A percentile compares a stretch with the other conserved stretches of the same genome.
These are phyloP conservation scores for Chrysomallon squamiferum DNA, from an alignment of 1,140 invertebrate species.

Conservation along the genomic window DNA sequence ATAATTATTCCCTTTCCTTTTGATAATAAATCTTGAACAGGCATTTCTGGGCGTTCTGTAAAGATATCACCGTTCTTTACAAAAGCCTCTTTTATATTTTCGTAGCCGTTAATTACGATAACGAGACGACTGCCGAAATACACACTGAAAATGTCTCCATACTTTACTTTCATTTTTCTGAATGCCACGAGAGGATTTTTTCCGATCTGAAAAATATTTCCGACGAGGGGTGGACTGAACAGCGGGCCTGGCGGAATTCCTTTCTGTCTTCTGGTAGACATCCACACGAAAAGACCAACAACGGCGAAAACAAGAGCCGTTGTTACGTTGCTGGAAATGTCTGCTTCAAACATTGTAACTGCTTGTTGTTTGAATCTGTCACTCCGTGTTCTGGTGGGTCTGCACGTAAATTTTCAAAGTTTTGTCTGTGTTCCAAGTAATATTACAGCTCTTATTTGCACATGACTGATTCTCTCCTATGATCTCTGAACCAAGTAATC, in stretches of 20 bases:
- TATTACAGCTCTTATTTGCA: too few species aligned
- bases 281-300: not conserved
- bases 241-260: conserved; percentile 15
- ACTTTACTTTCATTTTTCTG: conserved; percentile 10
- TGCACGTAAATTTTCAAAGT: too few species aligned
- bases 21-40: not conserved
- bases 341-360: too few species aligned
- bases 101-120: conserved; percentile 32
- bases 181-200: conserved; percentile 14
- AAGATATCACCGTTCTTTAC: conserved; percentile 32
- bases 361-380: too few species aligned
- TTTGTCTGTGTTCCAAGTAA: too few species aligned
- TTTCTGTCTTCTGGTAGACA: not conserved
- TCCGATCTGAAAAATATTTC: conserved; percentile 18
- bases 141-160: conserved; percentile 37
- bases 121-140: conserved; percentile 23
- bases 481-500: too few species aligned
- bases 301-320: not conserved
- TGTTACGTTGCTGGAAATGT: too few species aligned
- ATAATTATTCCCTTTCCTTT: conserved; percentile 9
- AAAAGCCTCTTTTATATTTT: conserved; percentile 30
- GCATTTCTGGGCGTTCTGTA: conserved; percentile 20
- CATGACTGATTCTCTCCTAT: too few species aligned
- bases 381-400: too few species aligned
- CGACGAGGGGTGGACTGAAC: conserved; percentile 23